Evolutionary conservation across 2,113 vertebrate genomes (phyloP), one percentile per base, ranked within the genome.

Genomic region (Paradoxurus hermaphroditus): DNA sequence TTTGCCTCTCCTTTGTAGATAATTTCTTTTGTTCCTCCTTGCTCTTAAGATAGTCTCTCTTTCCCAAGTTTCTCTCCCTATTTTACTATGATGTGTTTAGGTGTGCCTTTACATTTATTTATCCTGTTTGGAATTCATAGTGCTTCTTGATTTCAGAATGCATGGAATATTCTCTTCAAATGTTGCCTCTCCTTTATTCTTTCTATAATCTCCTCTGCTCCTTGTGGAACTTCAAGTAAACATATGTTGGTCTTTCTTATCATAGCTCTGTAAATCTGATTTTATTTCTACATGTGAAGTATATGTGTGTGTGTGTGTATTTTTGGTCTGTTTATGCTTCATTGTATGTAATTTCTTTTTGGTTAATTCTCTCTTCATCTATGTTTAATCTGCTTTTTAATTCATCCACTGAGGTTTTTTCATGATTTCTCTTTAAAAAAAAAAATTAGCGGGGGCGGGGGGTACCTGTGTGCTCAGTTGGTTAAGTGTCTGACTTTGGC

Each of bases 111-210:
- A 75, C 41, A 44, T 46, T 94, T 77, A 44, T 34, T 86, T 86
- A 62, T 91, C 29, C 44, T 87, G 18, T 46, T 86, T 91, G 87
- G 51, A 67, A 70, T 93, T 90, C 59, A 83, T 3, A 19, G 12
- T 83, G 85, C 39, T 75, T 82, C 46, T 82, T 82, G 39, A 83
- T 77, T 95, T 83, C n/a, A 87, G 51, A 91, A 70, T 94, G n/a
- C 59, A 70, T 4, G 2, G 18, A 44, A 36, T 68, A 53, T 70
- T 59, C 65, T 90, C 75, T 83, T 70, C 68, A 88, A 63, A 83
- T 78, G 14, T 46, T 77, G 34, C 62, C 5, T 23, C 36, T 77
- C 41, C 51, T 63, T 93, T 86, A 75, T 77, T 68, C 14, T 44
- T 82, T 91, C 70, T 49, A 1, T 36, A 82, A 82, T 91, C 31